Conservation (phyloP, 2,797 vertebrate genomes). For the Parauchenoglanis ngamensis region DNA sequence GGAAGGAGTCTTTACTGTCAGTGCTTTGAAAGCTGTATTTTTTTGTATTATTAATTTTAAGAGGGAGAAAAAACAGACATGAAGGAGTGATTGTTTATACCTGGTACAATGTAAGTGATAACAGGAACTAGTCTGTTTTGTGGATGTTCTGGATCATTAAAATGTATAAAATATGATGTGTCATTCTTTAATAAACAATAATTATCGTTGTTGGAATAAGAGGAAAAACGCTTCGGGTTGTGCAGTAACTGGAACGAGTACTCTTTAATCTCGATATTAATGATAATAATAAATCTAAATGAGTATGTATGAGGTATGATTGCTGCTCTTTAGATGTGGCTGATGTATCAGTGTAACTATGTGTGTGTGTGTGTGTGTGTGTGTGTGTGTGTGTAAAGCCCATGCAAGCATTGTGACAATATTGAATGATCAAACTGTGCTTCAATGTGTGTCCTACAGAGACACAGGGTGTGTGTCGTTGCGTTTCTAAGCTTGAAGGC, state of each 20-base stretch:
- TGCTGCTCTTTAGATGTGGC: not conserved
- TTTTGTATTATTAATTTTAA: not conserved
- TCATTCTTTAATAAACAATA: not conserved
- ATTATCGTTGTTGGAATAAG: too few relatives aligned
- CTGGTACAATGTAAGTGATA: not conserved
- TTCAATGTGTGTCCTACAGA: not conserved
- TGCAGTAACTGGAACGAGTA: not conserved
- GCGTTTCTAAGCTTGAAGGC: conserved; percentile 19
- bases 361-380: not conserved
- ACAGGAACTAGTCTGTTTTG: not conserved
- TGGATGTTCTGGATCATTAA: not conserved
- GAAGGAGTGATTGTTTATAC: not conserved
- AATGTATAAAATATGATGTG: too few relatives aligned
- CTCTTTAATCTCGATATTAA: not conserved
- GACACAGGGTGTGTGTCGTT: conserved; percentile 9
- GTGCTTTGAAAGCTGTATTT: not conserved
- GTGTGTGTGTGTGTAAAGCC: not conserved
- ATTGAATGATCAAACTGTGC: not conserved
- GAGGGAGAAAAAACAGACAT: not conserved
- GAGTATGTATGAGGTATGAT: not conserved
- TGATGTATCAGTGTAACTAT: not conserved
- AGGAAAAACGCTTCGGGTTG: not conserved
- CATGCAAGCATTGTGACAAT: not conserved
- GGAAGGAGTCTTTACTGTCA: not conserved
- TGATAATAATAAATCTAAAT: not conserved